Evolutionary conservation across 2,888 invertebrate genomes (phyloP), one percentile per base, ranked within the genome.

Genomic region (Zaprionus lineosus): DNA sequence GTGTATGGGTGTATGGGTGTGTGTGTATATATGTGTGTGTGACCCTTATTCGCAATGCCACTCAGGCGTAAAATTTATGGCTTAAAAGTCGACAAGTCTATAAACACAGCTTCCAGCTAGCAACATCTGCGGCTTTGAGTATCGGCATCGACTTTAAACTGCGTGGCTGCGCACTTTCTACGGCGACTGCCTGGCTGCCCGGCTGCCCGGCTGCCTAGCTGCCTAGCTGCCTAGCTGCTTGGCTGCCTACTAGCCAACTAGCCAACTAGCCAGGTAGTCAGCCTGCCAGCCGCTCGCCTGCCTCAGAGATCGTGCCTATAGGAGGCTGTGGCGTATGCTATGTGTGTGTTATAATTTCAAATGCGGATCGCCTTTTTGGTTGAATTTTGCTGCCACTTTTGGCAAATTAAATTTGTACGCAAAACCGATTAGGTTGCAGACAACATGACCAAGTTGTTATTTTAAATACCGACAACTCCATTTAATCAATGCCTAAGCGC

Each of bases 21-120:
- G 36, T 41, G 28, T 51, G 47, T 48, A 52, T 44, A 37, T 51
- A 26, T 70, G 28, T 81, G 51, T 83, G 59, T 83, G 77, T 82
- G 81, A 82, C 81, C 81, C 81, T 82, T 82, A 76, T 82, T 85
- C 77, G 84, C 86, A 81, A 84, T 74, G 77, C 68, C 77, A 77
- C 66, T 82, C 77, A 74, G 86, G 81, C 86, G 86, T 82, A 85
- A 85, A 82, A 85, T 82, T 85, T 82, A 85, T 82, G 86, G 81
- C 84, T 83, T 74, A 84, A 82, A 85, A 74, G 82, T 70, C 71
- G 76, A 78, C 84, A 84, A 75, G 76, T 81, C 79, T 79, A 81
- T 85, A 81, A 81, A 79, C 77, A 79, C 84, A 85, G 85, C 85
- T 84, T 84, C 78, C 78, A 78, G 74, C 78, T 73, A 64, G 71